Percentiles rank a stretch among this genome's conserved stretches.
Conservation (phyloP, 2,797 vertebrate genomes). For the Anas acuta region DNA sequence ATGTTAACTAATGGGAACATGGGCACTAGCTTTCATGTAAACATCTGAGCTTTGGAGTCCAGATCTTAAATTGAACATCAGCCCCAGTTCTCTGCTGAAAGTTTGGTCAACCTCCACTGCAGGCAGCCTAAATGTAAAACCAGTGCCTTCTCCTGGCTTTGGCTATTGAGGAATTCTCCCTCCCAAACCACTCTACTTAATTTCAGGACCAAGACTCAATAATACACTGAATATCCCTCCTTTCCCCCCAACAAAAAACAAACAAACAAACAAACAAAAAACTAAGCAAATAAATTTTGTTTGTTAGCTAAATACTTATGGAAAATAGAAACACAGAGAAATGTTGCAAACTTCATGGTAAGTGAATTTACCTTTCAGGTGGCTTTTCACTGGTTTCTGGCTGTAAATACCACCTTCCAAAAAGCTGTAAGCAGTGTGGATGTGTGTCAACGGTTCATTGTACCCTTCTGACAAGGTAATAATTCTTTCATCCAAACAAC, state of each 20-base stretch:
- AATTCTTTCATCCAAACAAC: slow-evolving; percentile 12
- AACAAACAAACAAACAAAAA: no score
- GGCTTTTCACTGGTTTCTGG: background rate
- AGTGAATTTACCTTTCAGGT: background rate
- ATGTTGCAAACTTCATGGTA: background rate
- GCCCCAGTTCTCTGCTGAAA: background rate
- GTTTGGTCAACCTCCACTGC: background rate
- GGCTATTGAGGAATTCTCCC: background rate
- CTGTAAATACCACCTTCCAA: background rate
- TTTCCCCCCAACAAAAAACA: no score
- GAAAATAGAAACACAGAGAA: background rate
- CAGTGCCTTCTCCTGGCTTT: background rate
- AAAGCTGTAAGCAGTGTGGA: background rate
- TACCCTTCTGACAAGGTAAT: background rate
- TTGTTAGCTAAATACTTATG: background rate
- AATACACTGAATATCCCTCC: rapidly evolving
- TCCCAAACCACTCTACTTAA: background rate
- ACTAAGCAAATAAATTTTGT: background rate
- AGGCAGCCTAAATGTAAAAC: background rate
- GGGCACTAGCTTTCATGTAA: background rate
- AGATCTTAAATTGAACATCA: background rate
- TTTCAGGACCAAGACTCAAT: background rate
- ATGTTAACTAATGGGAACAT: background rate
- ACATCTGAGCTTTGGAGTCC: background rate
- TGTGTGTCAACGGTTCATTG: background rate